Conservation (phyloP, 2,888 invertebrate species). For the Salpingus planirostris region DNA sequence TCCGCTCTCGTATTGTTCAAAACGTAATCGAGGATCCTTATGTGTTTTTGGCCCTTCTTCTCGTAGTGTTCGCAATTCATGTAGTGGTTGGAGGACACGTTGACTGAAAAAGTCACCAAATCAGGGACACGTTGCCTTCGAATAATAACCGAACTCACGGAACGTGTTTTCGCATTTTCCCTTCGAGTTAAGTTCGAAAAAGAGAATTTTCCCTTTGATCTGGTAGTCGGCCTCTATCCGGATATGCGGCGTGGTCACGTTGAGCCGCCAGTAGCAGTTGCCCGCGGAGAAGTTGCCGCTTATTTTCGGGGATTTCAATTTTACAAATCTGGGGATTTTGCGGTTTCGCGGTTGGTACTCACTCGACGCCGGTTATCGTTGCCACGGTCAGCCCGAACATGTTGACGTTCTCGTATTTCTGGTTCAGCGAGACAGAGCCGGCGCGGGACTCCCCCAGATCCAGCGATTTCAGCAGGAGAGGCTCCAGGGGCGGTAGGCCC, state of each 20-base stretch:
- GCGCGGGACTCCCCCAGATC: conserved; percentile 48
- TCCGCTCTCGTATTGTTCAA: conserved; percentile 5
- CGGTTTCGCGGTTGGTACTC: no score
- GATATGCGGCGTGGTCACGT: conserved; percentile 34
- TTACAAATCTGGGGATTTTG: no score
- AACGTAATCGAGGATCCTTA: conserved; percentile 18
- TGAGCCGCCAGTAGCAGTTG: not conserved
- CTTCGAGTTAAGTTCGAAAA: conserved; percentile 57
- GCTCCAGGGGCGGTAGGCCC: conserved; percentile 53
- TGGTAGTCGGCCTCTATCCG: conserved; percentile 59
- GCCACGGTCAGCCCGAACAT: conserved; percentile 48
- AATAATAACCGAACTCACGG: no score
- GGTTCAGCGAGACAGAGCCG: conserved; percentile 47
- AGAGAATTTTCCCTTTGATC: conserved; percentile 54
- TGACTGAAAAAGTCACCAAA: conserved; percentile 23
- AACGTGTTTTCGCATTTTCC: conserved; percentile 59
- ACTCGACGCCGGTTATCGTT: conserved; percentile 3
- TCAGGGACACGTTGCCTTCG: no score
- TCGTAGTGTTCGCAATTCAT: conserved; percentile 20
- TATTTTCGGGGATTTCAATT: no score
- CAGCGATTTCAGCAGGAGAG: conserved; percentile 49
- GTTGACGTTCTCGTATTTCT: conserved; percentile 54
- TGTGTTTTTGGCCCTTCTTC: conserved; percentile 21
- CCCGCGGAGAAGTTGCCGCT: not conserved
- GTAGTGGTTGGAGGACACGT: conserved; percentile 14